Percentiles rank a stretch among this genome's conserved stretches.
phyloP scores from a whole-genome alignment of 2,113 vertebrate species.

The Pongo abelii region DNA sequence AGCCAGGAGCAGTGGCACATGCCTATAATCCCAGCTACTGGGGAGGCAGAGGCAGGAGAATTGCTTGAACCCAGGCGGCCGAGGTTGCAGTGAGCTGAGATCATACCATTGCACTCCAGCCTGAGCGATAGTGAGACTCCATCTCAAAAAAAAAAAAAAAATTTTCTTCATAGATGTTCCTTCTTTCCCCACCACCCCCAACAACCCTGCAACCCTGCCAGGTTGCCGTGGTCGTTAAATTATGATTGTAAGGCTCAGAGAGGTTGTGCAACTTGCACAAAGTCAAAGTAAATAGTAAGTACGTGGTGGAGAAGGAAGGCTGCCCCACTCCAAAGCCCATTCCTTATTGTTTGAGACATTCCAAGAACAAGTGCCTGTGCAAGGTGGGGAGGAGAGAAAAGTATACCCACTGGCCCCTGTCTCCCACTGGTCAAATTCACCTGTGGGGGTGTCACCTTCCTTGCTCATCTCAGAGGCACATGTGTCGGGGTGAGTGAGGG shows the following conservation, averaged over 20 bases:
- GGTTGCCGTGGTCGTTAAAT: neutral
- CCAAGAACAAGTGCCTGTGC: neutral
- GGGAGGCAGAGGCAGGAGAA: no score
- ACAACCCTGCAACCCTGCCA: no score
- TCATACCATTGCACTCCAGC: no score
- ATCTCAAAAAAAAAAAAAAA: no score
- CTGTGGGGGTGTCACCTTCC: neutral
- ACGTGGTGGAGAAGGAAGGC: no score
- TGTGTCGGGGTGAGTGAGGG: fast-evolving
- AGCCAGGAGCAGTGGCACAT: fast-evolving
- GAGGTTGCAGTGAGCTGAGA: no score
- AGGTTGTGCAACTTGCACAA: neutral
- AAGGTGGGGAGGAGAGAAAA: neutral
- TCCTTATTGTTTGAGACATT: neutral
- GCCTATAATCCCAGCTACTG: no score
- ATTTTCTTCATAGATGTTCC: neutral
- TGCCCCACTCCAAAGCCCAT: neutral
- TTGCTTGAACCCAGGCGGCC: no score
- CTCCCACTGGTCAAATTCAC: neutral
- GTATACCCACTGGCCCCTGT: fast-evolving
- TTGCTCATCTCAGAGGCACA: neutral
- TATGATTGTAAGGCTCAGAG: neutral
- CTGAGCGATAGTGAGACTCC: no score
- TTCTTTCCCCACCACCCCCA: no score
- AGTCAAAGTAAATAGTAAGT: neutral